phyloP scores from a whole-genome alignment of 2,113 vertebrate species.

The Vidua macroura region DNA sequence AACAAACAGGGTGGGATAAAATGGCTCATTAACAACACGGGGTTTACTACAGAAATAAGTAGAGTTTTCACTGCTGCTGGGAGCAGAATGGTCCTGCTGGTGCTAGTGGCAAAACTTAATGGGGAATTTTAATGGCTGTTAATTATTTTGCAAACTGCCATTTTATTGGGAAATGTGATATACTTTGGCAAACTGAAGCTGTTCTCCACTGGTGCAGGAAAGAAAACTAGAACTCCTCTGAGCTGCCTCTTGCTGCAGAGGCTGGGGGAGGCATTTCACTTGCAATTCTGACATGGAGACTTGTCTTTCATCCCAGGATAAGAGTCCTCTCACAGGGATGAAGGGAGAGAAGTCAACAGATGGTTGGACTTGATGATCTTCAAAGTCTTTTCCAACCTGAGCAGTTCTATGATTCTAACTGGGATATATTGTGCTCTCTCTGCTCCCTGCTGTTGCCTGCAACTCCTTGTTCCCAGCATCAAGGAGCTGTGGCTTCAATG shows the following conservation, averaged over 20 bases:
- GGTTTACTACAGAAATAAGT: background rate
- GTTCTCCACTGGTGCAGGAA: background rate
- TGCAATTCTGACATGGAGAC: rapidly evolving
- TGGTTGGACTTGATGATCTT: background rate
- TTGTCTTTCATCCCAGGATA: background rate
- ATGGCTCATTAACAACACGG: background rate
- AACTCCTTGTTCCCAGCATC: background rate
- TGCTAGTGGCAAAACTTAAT: background rate
- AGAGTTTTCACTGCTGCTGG: background rate
- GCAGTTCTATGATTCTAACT: background rate
- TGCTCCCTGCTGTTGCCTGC: background rate
- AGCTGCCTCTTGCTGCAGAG: background rate
- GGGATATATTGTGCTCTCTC: background rate
- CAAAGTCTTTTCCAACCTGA: background rate
- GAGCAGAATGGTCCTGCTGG: background rate
- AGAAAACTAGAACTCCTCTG: background rate
- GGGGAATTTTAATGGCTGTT: slow-evolving; percentile 8
- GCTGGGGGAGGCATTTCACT: background rate
- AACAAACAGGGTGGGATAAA: background rate
- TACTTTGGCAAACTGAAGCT: background rate
- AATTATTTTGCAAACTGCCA: background rate
- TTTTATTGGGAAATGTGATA: background rate
- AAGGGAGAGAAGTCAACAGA: background rate
- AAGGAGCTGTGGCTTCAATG: background rate
- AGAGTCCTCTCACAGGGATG: background rate